These are phyloP conservation scores for Thamnophis elegans DNA, from an alignment of 2,797 vertebrate species.

Conservation along the genomic window DNA sequence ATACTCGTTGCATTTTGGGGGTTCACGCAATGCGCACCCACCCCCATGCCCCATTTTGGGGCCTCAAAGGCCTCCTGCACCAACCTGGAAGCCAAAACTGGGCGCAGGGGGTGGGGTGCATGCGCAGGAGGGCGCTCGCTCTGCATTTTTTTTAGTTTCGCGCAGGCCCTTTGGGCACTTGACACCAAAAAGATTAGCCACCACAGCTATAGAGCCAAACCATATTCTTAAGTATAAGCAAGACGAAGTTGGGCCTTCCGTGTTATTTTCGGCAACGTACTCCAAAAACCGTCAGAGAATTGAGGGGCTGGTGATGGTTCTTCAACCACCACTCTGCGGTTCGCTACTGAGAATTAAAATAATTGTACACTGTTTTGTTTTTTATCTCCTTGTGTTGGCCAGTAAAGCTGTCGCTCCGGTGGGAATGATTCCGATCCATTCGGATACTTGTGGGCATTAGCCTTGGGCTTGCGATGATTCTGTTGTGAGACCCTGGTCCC, in stretches of 20 bases:
- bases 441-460: background rate
- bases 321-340: background rate
- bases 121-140: too few relatives aligned
- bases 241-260: background rate
- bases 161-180: too few relatives aligned
- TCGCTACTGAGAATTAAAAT: background rate
- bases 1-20: too few relatives aligned
- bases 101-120: too few relatives aligned
- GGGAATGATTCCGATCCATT: background rate
- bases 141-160: too few relatives aligned
- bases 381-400: background rate
- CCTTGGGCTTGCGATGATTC: background rate
- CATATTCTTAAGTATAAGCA: conserved; percentile 27
- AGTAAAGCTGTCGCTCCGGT: background rate
- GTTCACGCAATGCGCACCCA: too few relatives aligned
- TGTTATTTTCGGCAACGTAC: background rate
- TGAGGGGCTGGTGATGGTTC: too few relatives aligned
- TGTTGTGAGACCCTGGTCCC: background rate
- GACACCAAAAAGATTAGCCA: too few relatives aligned
- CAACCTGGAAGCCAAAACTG: too few relatives aligned
- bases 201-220: conserved; percentile 16
- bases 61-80: too few relatives aligned
- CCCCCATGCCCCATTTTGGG: too few relatives aligned
- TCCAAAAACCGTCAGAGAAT: background rate
- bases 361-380: background rate